Base-by-base conservation (phyloP, 2,797 vertebrate species). In the Novumbra hubbsi region DNA sequence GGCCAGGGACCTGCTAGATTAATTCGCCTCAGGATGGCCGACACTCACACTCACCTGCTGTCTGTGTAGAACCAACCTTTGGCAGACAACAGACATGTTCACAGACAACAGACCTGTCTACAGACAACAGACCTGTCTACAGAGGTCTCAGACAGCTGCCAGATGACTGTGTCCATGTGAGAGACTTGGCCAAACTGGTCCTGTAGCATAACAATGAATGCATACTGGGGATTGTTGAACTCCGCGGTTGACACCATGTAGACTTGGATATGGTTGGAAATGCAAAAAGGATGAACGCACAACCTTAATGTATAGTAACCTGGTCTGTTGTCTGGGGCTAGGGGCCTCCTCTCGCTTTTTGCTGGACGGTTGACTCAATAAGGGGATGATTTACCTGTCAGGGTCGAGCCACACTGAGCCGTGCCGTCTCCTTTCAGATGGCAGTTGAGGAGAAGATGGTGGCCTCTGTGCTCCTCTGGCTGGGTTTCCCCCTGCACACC, bases 371-470 rank as follows among this genome's bases (percentile, higher is more conserved):
- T 79, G 83, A 77, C 34, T 38, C 34, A 38, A 7, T 78, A 71
- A 76, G 64, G 19, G 74, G 71, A 76, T 38, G 24, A 12, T 76
- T 77, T 74, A 34, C 50, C 52, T 0, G 17, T 64, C 24, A 24
- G 12, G 7, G 4, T 16, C 48, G 71, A 50, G 41, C 48, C 50
- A 72, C 16, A 32, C 48, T 81, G 28, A 78, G 21, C 11, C 50
- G 75, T 72, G 28, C 77, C 73, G 78, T 9, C 28, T 49, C n/a
- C 73, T 76, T 74, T 70, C 80, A 95, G 93, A 79, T 90, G 88
- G 77, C 83, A 87, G 79, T 89, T 92, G 81, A 88, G 88, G 87
- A 91, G 82, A 92, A 90, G 82, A 94, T 94, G 93, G 91, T 94
- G 89, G 86, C 89, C 88, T 1, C 81, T 89, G 85, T 92, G 90